Base-by-base conservation (phyloP, 1,140 invertebrate genomes). In the Caenorhabditis latens region DNA sequence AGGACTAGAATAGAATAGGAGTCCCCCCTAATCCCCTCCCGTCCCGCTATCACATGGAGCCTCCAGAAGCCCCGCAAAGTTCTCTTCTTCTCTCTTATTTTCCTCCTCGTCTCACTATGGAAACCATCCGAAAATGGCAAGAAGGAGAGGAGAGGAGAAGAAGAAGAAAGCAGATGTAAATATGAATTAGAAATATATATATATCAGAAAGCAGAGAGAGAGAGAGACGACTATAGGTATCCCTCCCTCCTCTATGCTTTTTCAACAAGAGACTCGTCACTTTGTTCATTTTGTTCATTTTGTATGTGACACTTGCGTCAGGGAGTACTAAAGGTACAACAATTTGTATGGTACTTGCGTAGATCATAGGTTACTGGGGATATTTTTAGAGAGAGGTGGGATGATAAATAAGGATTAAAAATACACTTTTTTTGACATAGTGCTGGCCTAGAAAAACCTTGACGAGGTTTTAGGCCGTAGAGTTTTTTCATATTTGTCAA, bases 141-240 rank as follows among this genome's bases (percentile, higher is more conserved):
- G 21, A 9, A 63, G 24, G 61, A 32, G 61, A 63, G 40, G 21
- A 32, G 46, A 46, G 19, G 8, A 71, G 40, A 14, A 4, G 65
- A 19, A 46, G 46, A 24, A 48, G 32, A 8, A 67, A 67, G 67
- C 67, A 75, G 67, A 75, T 75, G 67, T 48, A 75, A 75, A 48
- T 75, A 75, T 75, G 24, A 75, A 75, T 75, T 75, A 75, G 67
- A 75, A 75, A 42, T 46, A 75, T 46, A 46, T 46, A 75, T 58
- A n/a, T 40, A 46, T 16, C 19, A 75, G 67, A 48, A n/a, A 24
- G 21, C 24, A 67, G 67, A 75, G 46, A 19, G 24, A 48, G 67
- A 40, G 32, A 40, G 19, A 67, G 63, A 67, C 63, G 40, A 14
- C 50, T 53, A 53, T 53, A 53, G 14, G 16, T 21, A 58, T 58